phyloP scores from a whole-genome alignment of 2,113 vertebrate species.

The Cochlearius cochlearius region DNA sequence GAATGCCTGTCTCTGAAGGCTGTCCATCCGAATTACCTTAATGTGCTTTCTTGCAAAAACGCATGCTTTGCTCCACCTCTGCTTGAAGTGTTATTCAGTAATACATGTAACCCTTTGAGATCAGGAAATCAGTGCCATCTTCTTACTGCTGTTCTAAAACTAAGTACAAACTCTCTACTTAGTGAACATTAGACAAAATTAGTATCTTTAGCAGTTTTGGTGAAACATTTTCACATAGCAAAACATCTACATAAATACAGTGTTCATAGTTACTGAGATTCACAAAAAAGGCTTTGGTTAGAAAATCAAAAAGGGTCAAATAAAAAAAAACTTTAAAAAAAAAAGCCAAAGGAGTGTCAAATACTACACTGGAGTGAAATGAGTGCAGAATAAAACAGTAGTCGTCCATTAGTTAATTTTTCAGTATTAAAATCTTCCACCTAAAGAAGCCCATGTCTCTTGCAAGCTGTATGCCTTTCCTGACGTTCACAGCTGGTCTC shows the following conservation, averaged over 20 bases:
- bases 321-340: constrained; percentile 2
- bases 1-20: constrained; percentile 11
- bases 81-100: background rate
- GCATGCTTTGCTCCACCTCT: background rate
- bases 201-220: background rate
- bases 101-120: background rate
- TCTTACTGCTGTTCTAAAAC: constrained; percentile 11
- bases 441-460: background rate
- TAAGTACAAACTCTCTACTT: background rate
- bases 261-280: background rate
- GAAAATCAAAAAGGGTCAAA: constrained; percentile 46
- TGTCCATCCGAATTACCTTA: background rate
- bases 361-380: background rate
- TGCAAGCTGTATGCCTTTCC: constrained; percentile 23
- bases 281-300: constrained; percentile 52
- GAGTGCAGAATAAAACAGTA: constrained; percentile 23
- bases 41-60: background rate
- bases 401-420: constrained; percentile 1
- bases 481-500: constrained; percentile 56
- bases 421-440: constrained; percentile 25
- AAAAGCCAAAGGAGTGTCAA: background rate
- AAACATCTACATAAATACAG: background rate
- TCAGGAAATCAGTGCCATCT: constrained; percentile 8
- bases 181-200: background rate
- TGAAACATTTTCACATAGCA: constrained; percentile 13